Evolutionary conservation across 2,888 invertebrate species (phyloP).

Genomic region (Acronicta alni): DNA sequence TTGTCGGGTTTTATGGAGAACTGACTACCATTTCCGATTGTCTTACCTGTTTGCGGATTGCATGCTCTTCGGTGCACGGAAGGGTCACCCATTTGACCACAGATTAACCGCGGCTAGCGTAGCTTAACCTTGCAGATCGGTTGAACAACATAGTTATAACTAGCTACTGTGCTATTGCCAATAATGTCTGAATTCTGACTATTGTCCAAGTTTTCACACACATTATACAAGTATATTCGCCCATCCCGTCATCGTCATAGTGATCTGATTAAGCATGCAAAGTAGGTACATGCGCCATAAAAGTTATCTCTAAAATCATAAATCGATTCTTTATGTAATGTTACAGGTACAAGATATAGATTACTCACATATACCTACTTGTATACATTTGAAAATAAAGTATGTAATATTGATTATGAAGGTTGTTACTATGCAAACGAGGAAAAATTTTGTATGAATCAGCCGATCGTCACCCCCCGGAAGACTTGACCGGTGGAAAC

Average conservation of each 20-base stretch:
- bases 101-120: no score
- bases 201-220: background rate
- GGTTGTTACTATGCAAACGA: conserved; percentile 17
- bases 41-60: no score
- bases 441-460: conserved; percentile 20
- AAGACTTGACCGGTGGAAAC: conserved; percentile 23
- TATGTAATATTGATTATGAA: conserved; percentile 6
- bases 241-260: background rate
- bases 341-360: conserved; percentile 11
- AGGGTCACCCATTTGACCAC: no score
- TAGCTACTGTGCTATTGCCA: background rate
- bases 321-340: conserved; percentile 12
- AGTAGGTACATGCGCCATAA: background rate
- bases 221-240: background rate
- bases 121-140: no score
- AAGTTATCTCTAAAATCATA: conserved; percentile 17
- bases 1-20: no score
- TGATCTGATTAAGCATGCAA: background rate
- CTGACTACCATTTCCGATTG: no score
- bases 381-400: conserved; percentile 4
- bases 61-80: no score
- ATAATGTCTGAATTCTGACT: conserved; percentile 4
- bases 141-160: no score
- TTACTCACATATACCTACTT: background rate
- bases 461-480: conserved; percentile 18